These are phyloP conservation scores for Palaemon carinicauda DNA, from an alignment of 1,140 invertebrate genomes.

Conservation along the genomic window DNA sequence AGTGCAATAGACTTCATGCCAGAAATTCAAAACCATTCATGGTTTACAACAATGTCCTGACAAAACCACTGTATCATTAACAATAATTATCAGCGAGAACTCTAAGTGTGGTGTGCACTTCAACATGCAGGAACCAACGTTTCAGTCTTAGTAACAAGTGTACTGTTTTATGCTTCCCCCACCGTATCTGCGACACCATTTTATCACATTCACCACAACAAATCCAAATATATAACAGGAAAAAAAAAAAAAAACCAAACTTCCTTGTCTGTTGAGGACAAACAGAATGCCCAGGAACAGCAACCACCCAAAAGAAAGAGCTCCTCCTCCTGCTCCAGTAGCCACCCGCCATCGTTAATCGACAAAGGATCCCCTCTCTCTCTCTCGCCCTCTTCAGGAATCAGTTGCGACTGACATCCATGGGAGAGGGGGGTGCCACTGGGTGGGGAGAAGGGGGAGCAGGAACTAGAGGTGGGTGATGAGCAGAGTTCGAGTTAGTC, in stretches of 20 bases:
- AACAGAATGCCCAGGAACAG: not conserved
- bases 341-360: not conserved
- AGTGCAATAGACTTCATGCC: no score
- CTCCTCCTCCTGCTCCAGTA: no score
- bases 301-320: conserved; percentile 5
- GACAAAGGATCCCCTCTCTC: not conserved
- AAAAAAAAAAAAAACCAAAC: conserved; percentile 6
- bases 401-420: conserved; percentile 59
- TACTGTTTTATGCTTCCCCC: not conserved
- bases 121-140: no score
- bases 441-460: conserved; percentile 45
- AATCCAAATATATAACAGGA: not conserved
- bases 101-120: no score
- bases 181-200: not conserved
- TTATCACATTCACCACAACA: conserved; percentile 48
- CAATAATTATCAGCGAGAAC: no score
- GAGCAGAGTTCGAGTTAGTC: not conserved
- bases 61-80: no score
- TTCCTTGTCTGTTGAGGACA: conserved; percentile 14
- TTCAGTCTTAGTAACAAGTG: not conserved
- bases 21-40: no score
- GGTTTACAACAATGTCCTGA: no score
- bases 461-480: conserved; percentile 9
- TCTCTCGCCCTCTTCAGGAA: not conserved
- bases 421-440: conserved; percentile 56